These are phyloP conservation scores for Drosophila funebris DNA, from an alignment of 1,140 invertebrate species.

Conservation along the genomic window DNA sequence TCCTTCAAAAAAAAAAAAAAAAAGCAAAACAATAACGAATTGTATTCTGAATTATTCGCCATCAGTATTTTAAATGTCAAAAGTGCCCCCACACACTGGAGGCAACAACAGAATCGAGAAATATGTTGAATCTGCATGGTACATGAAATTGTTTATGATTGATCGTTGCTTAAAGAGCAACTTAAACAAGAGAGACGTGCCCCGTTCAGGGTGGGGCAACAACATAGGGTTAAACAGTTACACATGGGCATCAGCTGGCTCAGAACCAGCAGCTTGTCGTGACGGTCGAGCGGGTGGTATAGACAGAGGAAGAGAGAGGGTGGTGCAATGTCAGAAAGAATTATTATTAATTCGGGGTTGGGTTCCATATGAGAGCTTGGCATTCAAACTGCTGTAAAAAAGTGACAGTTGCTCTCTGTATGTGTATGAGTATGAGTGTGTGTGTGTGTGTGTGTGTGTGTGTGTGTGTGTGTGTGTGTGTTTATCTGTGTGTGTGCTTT, in stretches of 20 bases:
- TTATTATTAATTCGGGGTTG: slow-evolving; percentile 50
- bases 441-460: too few species aligned
- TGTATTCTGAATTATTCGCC: slow-evolving; percentile 4
- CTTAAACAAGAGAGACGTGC: slow-evolving; percentile 29
- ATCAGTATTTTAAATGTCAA: slow-evolving; percentile 46
- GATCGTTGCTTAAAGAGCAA: slow-evolving; percentile 70
- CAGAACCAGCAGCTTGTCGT: background rate
- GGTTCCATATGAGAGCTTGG: slow-evolving; percentile 37
- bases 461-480: too few species aligned
- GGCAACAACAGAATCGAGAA: slow-evolving; percentile 6
- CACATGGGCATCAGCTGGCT: slow-evolving; percentile 53
- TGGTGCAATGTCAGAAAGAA: slow-evolving; percentile 34
- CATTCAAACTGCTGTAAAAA: slow-evolving; percentile 54
- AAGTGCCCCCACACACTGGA: slow-evolving; percentile 34
- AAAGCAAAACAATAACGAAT: slow-evolving; percentile 12
- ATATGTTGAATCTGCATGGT: slow-evolving; percentile 38
- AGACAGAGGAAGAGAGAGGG: background rate
- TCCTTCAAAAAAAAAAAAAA: slow-evolving; percentile 10
- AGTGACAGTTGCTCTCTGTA: slow-evolving; percentile 33
- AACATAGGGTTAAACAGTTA: slow-evolving; percentile 64
- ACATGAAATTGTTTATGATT: slow-evolving; percentile 57
- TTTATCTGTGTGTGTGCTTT: background rate
- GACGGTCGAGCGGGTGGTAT: background rate
- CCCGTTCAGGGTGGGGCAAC: slow-evolving; percentile 19
- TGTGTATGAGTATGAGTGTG: too few species aligned